Percentiles rank a stretch among this genome's conserved stretches.
Evolutionary conservation across 2,113 vertebrate species (phyloP).

Genomic region (Prunella fulvescens): DNA sequence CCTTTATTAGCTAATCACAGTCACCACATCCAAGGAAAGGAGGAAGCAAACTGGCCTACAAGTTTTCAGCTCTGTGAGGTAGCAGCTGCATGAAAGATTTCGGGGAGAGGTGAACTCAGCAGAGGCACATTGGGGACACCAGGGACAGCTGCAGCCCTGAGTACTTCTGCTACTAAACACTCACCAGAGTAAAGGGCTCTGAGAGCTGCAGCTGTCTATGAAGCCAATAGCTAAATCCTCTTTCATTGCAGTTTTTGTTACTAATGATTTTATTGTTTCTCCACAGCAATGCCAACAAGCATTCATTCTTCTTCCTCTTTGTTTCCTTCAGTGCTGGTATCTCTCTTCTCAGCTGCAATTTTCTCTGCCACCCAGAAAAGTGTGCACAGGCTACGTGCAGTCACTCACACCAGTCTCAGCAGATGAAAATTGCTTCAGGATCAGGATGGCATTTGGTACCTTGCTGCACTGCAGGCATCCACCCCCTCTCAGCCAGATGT

Average conservation of each 20-base stretch:
- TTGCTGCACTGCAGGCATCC: background rate
- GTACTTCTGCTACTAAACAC: background rate
- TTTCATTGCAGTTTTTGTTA: background rate
- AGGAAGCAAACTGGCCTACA: background rate
- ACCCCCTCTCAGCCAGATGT: background rate
- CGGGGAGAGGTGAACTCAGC: background rate
- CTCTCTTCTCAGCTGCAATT: background rate
- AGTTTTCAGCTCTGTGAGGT: background rate
- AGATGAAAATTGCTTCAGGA: background rate
- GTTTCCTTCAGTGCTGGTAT: background rate
- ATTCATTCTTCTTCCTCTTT: background rate
- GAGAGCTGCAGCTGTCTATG: background rate
- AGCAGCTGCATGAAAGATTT: background rate
- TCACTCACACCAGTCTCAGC: background rate
- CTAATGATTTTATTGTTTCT: background rate
- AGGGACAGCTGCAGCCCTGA: background rate
- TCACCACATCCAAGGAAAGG: background rate
- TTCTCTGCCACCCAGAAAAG: background rate
- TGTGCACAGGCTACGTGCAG: rapidly evolving
- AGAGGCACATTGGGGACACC: rapidly evolving
- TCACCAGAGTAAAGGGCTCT: background rate
- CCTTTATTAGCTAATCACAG: slow-evolving; percentile 15
- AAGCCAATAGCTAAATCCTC: background rate
- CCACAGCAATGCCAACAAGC: background rate
- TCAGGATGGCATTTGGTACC: background rate